These are phyloP conservation scores for Mionectes olivaceus DNA, from an alignment of 2,797 vertebrate genomes.

Conservation along the genomic window DNA sequence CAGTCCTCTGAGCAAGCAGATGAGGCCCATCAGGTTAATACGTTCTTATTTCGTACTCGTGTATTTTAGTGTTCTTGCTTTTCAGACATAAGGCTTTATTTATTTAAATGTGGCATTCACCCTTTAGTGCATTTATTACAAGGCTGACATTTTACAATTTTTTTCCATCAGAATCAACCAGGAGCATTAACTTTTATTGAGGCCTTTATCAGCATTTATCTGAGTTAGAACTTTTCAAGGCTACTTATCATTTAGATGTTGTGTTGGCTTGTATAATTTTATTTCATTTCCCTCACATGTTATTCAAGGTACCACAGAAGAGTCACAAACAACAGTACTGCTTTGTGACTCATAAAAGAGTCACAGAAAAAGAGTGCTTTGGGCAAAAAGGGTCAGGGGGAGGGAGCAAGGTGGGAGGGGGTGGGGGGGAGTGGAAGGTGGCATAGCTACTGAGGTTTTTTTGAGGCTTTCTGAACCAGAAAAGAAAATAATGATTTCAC, in stretches of 20 bases:
- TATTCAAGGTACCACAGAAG: background rate
- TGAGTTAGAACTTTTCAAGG: slow-evolving; percentile 32
- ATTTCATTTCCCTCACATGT: background rate
- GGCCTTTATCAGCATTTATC: slow-evolving; percentile 38
- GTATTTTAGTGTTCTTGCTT: slow-evolving; percentile 45
- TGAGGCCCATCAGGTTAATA: slow-evolving; percentile 37
- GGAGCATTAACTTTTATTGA: slow-evolving; percentile 63
- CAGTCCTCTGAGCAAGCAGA: slow-evolving; percentile 10
- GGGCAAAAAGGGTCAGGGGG: background rate
- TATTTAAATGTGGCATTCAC: slow-evolving; percentile 66
- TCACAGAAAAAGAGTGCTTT: background rate
- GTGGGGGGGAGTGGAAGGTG: no score
- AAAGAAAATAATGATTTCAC: background rate
- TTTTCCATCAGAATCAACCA: slow-evolving; percentile 29
- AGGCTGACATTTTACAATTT: slow-evolving; percentile 47
- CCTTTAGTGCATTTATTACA: slow-evolving; percentile 59
- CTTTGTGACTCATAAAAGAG: background rate
- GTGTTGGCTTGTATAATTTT: background rate
- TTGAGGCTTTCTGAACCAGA: background rate
- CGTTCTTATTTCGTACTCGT: background rate
- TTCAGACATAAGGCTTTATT: slow-evolving; percentile 55
- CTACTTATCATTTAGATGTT: slow-evolving; percentile 6
- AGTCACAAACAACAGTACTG: background rate
- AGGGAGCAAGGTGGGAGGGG: no score
- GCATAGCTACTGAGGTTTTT: background rate